Evolutionary conservation across 1,140 invertebrate species (phyloP).

Genomic region (Cyclina sinensis): DNA sequence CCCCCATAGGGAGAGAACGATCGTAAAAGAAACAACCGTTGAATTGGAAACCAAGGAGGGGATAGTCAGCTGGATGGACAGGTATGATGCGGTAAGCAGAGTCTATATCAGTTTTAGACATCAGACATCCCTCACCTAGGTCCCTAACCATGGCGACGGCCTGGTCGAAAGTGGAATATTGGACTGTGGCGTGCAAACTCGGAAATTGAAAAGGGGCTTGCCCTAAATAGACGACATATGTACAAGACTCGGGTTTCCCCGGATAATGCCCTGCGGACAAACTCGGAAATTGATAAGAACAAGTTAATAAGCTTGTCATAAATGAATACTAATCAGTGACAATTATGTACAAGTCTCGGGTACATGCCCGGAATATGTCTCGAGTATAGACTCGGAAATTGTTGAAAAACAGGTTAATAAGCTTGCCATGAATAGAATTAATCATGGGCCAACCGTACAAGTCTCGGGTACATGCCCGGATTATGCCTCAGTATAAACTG

Average conservation of each 20-base stretch:
- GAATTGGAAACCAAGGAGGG: not conserved
- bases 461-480: too few species aligned
- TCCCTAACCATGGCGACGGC: not conserved
- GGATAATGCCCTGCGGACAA: constrained; percentile 33
- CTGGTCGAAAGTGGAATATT: too few species aligned
- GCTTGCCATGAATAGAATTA: too few species aligned
- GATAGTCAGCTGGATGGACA: not conserved
- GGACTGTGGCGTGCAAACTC: constrained; percentile 6
- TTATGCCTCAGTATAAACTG: too few species aligned
- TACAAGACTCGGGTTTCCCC: too few species aligned
- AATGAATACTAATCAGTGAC: constrained; percentile 49
- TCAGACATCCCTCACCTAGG: not conserved
- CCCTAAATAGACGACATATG: too few species aligned
- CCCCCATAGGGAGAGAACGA: not conserved
- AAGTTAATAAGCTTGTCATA: too few species aligned
- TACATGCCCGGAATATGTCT: constrained; percentile 1
- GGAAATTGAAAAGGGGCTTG: too few species aligned
- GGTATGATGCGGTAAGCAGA: constrained; percentile 8
- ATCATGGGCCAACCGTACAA: too few species aligned
- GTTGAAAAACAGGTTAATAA: too few species aligned
- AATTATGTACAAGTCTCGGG: constrained; percentile 53
- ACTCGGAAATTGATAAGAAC: too few species aligned
- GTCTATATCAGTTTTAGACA: constrained; percentile 52
- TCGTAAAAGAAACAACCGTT: not conserved
- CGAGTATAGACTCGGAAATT: too few species aligned